Percentiles rank a stretch among this genome's conserved stretches.
Evolutionary conservation across 2,797 vertebrate genomes (phyloP).

Genomic region (Glyptemys insculpta): DNA sequence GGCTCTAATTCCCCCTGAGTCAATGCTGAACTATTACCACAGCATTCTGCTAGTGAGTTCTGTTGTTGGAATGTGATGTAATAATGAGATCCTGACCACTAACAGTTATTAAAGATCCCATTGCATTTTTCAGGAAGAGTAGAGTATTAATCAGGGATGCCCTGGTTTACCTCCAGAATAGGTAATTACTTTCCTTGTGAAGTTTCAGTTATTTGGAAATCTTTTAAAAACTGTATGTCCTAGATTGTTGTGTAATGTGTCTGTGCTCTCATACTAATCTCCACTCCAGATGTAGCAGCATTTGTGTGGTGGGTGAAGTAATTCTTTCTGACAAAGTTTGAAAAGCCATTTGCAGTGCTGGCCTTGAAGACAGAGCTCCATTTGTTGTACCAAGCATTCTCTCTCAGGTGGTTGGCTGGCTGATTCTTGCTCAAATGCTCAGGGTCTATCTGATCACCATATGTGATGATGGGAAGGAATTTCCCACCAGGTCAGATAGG

Average conservation of each 20-base stretch:
- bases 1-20: neutral
- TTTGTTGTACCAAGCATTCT: neutral
- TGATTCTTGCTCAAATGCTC: neutral
- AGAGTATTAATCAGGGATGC: constrained; percentile 40
- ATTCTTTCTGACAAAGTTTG: neutral
- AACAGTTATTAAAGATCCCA: neutral
- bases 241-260: neutral
- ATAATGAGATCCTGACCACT: neutral
- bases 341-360: neutral
- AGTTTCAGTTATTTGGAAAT: constrained; percentile 38
- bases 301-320: neutral
- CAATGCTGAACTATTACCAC: neutral
- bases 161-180: constrained; percentile 33
- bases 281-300: neutral
- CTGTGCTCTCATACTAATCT: neutral
- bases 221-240: neutral
- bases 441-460: neutral
- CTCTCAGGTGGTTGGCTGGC: neutral
- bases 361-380: neutral
- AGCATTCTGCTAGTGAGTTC: neutral
- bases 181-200: constrained; percentile 19
- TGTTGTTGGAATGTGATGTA: neutral
- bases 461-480: neutral
- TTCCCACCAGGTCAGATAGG: neutral
- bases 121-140: neutral